Evolutionary conservation across 2,888 invertebrate genomes (phyloP).

Genomic region (Onthophagus sagittarius): DNA sequence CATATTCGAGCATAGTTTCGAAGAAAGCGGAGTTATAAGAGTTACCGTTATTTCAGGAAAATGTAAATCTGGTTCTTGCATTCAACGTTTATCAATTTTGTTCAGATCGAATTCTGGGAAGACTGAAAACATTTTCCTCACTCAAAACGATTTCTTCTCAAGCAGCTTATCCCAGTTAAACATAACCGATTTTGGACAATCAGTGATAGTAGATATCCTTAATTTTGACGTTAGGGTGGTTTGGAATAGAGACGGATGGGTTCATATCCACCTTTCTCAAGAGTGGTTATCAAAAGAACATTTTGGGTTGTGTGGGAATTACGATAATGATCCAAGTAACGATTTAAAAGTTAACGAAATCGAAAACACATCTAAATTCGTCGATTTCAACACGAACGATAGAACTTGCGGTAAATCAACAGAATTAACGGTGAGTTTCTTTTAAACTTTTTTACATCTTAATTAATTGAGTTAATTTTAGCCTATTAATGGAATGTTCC

Average conservation of each 20-base stretch:
- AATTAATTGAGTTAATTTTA: background rate
- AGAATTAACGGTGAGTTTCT: background rate
- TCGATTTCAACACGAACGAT: background rate
- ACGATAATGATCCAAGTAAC: background rate
- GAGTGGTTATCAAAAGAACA: background rate
- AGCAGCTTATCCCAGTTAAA: background rate
- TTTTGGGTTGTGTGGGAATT: constrained; percentile 1
- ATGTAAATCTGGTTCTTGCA: background rate
- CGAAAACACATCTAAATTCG: background rate
- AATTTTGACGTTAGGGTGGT: background rate
- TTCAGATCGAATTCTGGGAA: background rate
- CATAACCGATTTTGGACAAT: background rate
- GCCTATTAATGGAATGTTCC: background rate
- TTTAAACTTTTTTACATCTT: background rate
- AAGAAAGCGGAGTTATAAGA: background rate
- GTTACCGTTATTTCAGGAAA: background rate
- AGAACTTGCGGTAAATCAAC: background rate
- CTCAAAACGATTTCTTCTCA: background rate
- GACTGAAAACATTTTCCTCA: background rate
- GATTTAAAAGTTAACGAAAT: background rate
- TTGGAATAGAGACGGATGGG: constrained; percentile 1
- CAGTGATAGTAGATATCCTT: background rate
- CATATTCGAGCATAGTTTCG: constrained; percentile 3
- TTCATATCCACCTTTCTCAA: constrained; percentile 1
- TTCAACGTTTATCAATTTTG: background rate